A percentile compares a stretch with the other conserved stretches of the same genome.
Evolutionary conservation across 2,888 invertebrate genomes (phyloP).

Genomic region (Drosophila monieri): DNA sequence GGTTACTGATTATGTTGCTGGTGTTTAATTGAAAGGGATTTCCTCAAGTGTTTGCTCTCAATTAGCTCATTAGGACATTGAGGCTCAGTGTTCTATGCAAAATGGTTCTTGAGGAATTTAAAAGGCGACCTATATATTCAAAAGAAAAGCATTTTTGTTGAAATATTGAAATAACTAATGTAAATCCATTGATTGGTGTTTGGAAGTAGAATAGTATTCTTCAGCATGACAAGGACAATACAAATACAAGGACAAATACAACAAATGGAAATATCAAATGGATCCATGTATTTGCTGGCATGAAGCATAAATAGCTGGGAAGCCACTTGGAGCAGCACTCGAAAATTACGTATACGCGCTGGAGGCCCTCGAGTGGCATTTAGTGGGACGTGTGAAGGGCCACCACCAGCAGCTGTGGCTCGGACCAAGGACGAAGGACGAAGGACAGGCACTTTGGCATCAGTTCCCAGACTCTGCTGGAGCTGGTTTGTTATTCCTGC

Average conservation of each 20-base stretch:
- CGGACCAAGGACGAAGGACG: constrained; percentile 32
- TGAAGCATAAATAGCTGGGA: constrained; percentile 43
- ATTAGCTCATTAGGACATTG: constrained; percentile 43
- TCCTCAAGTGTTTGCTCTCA: constrained; percentile 26
- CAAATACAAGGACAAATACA: constrained; percentile 10
- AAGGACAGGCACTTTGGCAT: constrained; percentile 41
- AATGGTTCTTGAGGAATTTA: background rate
- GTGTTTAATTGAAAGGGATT: constrained; percentile 33
- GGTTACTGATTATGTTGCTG: constrained; percentile 23
- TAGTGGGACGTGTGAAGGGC: constrained; percentile 2
- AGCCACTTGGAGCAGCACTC: constrained; percentile 46
- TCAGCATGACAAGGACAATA: background rate
- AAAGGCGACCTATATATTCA: background rate
- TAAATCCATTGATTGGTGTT: background rate
- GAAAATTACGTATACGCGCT: constrained; percentile 40
- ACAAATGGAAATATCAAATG: constrained; percentile 39
- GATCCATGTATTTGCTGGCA: constrained; percentile 35
- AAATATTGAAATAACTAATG: background rate
- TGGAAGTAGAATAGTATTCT: too few relatives aligned
- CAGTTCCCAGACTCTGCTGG: constrained; percentile 17
- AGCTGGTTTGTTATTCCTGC: constrained; percentile 39
- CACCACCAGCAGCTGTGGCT: constrained; percentile 19
- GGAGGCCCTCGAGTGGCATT: constrained; percentile 14
- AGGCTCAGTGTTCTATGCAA: background rate
- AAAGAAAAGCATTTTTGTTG: background rate